A percentile compares a stretch with the other conserved stretches of the same genome.
Evolutionary conservation across 2,888 invertebrate genomes (phyloP).

Genomic region (Leptopilina myrica): DNA sequence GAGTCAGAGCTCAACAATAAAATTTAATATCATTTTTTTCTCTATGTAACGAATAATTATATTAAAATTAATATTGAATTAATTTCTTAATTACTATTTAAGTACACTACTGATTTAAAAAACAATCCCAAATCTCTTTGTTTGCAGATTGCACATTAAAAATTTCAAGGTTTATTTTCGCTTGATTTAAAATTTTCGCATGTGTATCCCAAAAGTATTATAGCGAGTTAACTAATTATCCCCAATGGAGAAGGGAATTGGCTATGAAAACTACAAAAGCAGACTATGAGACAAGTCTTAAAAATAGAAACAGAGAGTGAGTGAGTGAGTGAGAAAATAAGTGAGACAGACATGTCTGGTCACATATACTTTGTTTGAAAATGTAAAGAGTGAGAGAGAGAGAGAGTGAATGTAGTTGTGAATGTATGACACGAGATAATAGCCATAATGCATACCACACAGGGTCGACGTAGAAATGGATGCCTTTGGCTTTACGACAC

Average conservation of each 20-base stretch:
- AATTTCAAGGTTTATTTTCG: not conserved
- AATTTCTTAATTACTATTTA: too few relatives aligned
- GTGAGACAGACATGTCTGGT: conserved; percentile 14
- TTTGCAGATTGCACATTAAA: conserved; percentile 10
- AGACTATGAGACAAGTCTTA: conserved; percentile 1
- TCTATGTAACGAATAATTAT: too few relatives aligned
- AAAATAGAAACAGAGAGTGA: not conserved
- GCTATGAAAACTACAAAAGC: not conserved
- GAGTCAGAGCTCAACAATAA: too few relatives aligned
- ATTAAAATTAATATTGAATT: too few relatives aligned
- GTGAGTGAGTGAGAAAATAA: too few relatives aligned
- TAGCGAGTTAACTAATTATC: conserved; percentile 30
- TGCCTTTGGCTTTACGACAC: conserved; percentile 24
- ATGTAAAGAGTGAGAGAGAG: conserved; percentile 12
- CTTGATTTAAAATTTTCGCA: not conserved
- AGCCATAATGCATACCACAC: conserved; percentile 29
- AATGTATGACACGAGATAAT: conserved; percentile 31
- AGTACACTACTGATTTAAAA: too few relatives aligned
- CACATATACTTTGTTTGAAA: conserved; percentile 6
- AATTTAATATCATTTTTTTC: too few relatives aligned
- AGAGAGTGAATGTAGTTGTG: not conserved
- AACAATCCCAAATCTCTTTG: not conserved
- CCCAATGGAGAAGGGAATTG: conserved; percentile 6
- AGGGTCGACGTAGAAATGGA: conserved; percentile 24
- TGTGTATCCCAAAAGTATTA: conserved; percentile 34